A percentile compares a stretch with the other conserved stretches of the same genome.
phyloP scores from a whole-genome alignment of 2,888 invertebrate genomes.

The Sarcophaga carnaria region DNA sequence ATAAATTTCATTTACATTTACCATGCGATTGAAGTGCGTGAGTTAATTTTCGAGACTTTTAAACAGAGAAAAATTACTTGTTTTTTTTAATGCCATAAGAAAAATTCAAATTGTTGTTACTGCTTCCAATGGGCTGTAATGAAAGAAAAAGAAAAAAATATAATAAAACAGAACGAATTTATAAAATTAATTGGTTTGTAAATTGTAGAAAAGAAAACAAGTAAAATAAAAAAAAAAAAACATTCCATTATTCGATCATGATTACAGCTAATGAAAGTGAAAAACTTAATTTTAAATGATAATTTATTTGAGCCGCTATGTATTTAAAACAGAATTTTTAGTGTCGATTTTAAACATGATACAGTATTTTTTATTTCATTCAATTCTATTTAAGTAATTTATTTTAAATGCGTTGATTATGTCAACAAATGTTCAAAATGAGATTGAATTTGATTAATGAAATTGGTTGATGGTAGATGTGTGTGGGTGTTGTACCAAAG shows the following conservation, averaged over 20 bases:
- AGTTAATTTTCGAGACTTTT: conserved; percentile 5
- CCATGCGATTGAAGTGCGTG: conserved; percentile 34
- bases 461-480: too few relatives aligned
- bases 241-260: not conserved
- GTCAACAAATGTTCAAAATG: conserved; percentile 11
- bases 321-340: not conserved
- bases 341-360: conserved; percentile 4
- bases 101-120: not conserved
- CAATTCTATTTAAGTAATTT: not conserved
- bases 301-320: conserved; percentile 19
- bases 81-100: too few relatives aligned
- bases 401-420: conserved; percentile 34
- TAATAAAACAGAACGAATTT: not conserved
- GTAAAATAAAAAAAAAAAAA: not conserved
- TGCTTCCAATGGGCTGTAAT: conserved; percentile 54
- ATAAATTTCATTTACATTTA: conserved; percentile 36
- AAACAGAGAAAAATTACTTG: not conserved
- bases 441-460: not conserved
- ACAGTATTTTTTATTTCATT: not conserved
- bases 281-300: conserved; percentile 34
- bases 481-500: not conserved
- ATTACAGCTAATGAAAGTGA: conserved; percentile 27
- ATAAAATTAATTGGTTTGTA: conserved; percentile 20
- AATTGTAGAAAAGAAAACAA: not conserved
- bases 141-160: conserved; percentile 37